phyloP scores from a whole-genome alignment of 2,888 invertebrate genomes.

The Plebejus melissa region DNA sequence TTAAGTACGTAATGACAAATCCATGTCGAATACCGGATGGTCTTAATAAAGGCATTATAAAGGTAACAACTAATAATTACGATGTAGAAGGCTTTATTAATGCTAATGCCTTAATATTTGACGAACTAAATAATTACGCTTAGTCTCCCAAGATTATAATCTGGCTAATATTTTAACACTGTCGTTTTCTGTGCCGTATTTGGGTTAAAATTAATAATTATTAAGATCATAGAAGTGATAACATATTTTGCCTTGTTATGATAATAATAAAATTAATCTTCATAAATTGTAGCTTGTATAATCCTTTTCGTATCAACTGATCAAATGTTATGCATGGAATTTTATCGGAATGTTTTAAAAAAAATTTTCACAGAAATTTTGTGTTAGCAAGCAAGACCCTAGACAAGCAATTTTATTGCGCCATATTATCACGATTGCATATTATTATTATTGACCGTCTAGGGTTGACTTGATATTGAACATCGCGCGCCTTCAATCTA shows the following conservation, averaged over 20 bases:
- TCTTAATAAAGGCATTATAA: background rate
- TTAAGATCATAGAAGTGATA: background rate
- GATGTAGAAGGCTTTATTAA: background rate
- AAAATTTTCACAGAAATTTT: background rate
- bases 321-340: background rate
- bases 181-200: background rate
- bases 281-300: background rate
- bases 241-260: background rate
- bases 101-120: background rate
- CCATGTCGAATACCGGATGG: conserved; percentile 19
- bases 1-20: conserved; percentile 25
- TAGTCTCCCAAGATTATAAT: background rate
- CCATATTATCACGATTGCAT: too few species aligned
- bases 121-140: background rate
- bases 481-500: too few species aligned
- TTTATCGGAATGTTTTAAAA: too few species aligned
- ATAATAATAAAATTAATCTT: background rate
- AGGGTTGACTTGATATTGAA: too few species aligned
- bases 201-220: background rate
- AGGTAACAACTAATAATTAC: conserved; percentile 1
- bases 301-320: background rate
- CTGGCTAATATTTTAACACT: conserved; percentile 12
- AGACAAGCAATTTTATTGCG: too few species aligned
- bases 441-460: too few species aligned
- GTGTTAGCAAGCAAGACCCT: too few species aligned